Conservation (phyloP, 1,140 invertebrate species). For the Solenopsis invicta region DNA sequence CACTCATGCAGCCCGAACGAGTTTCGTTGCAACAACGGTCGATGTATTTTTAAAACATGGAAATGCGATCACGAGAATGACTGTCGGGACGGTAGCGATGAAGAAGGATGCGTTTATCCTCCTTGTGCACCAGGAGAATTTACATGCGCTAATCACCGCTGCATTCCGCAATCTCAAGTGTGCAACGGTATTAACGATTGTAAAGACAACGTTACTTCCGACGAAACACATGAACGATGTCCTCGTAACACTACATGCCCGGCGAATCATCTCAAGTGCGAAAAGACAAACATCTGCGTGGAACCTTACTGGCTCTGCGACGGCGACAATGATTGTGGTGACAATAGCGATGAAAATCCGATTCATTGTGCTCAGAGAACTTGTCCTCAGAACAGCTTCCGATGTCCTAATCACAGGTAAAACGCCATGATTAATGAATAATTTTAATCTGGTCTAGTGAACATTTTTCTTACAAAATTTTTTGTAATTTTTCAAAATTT, state of each 20-base stretch:
- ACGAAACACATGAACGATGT: conserved; percentile 95
- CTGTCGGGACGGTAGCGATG: conserved; percentile 97
- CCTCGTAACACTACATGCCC: conserved; percentile 95
- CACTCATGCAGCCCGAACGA: conserved; percentile 97
- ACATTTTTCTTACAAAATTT: no score
- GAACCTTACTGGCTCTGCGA: conserved; percentile 98
- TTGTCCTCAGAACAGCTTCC: conserved; percentile 96
- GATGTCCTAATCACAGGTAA: conserved; percentile 92
- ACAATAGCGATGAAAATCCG: conserved; percentile 97
- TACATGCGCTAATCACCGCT: conserved; percentile 96
- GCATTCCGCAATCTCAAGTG: conserved; percentile 94
- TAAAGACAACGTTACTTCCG: conserved; percentile 96
- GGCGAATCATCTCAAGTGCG: conserved; percentile 95
- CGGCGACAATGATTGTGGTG: conserved; percentile 98
- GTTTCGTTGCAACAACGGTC: conserved; percentile 97
- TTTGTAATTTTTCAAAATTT: no score
- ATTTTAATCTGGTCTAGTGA: not conserved
- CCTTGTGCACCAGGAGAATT: conserved; percentile 97
- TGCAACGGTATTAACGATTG: conserved; percentile 98
- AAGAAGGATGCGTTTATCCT: conserved; percentile 96
- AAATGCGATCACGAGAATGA: conserved; percentile 98
- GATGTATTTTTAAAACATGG: conserved; percentile 98
- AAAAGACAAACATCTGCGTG: conserved; percentile 97
- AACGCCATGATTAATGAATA: not conserved
- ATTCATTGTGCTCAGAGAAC: conserved; percentile 95